Conservation (phyloP, 2,888 invertebrate species). For the Heliconius aoede region DNA sequence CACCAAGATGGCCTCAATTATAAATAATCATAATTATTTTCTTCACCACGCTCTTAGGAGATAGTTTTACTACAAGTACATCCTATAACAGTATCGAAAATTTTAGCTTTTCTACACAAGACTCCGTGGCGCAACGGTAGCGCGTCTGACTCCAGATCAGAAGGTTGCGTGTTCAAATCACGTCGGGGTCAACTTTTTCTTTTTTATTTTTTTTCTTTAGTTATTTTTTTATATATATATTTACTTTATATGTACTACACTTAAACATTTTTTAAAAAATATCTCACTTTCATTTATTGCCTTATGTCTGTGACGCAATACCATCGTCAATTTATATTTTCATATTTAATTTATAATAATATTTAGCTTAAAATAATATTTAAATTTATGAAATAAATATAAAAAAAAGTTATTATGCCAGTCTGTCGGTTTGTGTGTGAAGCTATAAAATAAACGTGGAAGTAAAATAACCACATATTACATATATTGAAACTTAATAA, state of each 20-base stretch:
- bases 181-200: conserved; percentile 91
- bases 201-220: not conserved
- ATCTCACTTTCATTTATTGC: too few species aligned
- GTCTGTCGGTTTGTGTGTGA: not conserved
- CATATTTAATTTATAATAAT: too few species aligned
- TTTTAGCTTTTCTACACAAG: conserved; percentile 53
- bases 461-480: not conserved
- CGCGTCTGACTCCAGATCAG: conserved; percentile 99
- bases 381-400: not conserved
- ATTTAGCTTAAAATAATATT: too few species aligned
- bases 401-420: not conserved
- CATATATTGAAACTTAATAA: not conserved
- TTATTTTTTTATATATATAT: not conserved
- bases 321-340: not conserved
- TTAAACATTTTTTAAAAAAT: too few species aligned
- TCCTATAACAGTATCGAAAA: not conserved
- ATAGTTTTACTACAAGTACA: not conserved
- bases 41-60: too few species aligned
- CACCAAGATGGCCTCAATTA: too few species aligned
- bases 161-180: conserved; percentile 99
- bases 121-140: conserved; percentile 98
- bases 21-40: too few species aligned
- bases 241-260: not conserved
- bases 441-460: not conserved
- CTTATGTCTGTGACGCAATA: too few species aligned